phyloP scores from a whole-genome alignment of 1,140 invertebrate genomes.

The Marisa cornuarietis region DNA sequence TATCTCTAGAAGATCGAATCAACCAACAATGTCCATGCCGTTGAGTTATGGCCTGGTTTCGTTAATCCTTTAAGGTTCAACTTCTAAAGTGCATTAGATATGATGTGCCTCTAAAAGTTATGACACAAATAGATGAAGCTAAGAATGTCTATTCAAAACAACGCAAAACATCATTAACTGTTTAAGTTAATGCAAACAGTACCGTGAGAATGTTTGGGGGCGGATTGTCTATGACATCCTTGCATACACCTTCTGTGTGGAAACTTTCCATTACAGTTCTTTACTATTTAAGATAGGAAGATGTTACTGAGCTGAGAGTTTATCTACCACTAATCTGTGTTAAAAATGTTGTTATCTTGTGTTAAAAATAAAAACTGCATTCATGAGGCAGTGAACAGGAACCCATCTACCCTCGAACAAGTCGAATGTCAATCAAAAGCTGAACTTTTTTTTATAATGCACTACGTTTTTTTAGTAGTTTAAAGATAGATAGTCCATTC shows the following conservation, averaged over 20 bases:
- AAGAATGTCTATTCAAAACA: no score
- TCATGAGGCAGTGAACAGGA: neutral
- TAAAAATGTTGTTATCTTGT: neutral
- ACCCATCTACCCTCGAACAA: neutral
- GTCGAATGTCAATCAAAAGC: neutral
- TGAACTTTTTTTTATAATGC: neutral
- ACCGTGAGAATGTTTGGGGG: constrained; percentile 22
- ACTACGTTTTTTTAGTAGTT: no score
- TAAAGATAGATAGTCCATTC: no score
- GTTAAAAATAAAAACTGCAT: neutral
- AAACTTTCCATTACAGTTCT: constrained; percentile 25
- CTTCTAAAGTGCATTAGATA: no score
- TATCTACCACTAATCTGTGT: neutral
- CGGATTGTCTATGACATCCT: constrained; percentile 31
- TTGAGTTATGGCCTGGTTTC: no score
- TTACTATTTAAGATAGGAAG: neutral
- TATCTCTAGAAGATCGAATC: no score
- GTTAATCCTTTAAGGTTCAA: no score
- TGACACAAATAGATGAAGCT: no score
- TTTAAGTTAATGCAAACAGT: neutral
- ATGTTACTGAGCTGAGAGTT: neutral
- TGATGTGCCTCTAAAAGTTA: no score
- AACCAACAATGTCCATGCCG: no score
- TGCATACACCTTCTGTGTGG: constrained; percentile 15
- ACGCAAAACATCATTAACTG: no score